phyloP scores from a whole-genome alignment of 1,140 invertebrate species.

The Drosophila neocordata region DNA sequence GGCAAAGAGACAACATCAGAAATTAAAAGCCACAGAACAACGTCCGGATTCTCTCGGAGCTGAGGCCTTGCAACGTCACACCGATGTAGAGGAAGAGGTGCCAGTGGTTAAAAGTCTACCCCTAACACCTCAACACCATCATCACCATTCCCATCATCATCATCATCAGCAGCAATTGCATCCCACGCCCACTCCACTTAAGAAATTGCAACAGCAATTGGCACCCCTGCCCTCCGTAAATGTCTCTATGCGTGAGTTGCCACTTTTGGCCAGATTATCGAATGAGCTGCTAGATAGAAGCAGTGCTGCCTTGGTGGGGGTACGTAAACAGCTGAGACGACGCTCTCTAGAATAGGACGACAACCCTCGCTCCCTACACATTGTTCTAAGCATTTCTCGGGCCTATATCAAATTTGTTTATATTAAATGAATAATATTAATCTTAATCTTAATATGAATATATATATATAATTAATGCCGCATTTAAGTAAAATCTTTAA shows the following conservation, averaged over 20 bases:
- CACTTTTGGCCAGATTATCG: slow-evolving; percentile 72
- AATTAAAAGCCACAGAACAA: slow-evolving; percentile 45
- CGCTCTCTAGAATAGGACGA: slow-evolving; percentile 73
- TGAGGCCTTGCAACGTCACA: slow-evolving; percentile 66
- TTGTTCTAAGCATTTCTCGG: slow-evolving; percentile 4
- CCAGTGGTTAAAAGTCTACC: slow-evolving; percentile 64
- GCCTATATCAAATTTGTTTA: slow-evolving; percentile 75
- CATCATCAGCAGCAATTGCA: slow-evolving; percentile 46
- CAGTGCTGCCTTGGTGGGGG: slow-evolving; percentile 59
- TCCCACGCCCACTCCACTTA: slow-evolving; percentile 49
- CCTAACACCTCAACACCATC: slow-evolving; percentile 68
- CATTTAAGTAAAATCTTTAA: slow-evolving; percentile 62
- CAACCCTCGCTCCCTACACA: not conserved
- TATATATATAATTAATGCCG: slow-evolving; percentile 53
- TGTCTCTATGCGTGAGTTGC: slow-evolving; percentile 81
- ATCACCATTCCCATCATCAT: slow-evolving; percentile 41
- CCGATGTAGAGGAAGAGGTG: slow-evolving; percentile 49
- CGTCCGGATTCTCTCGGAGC: slow-evolving; percentile 74
- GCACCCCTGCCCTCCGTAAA: slow-evolving; percentile 77
- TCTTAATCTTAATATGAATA: no score
- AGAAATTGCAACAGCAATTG: slow-evolving; percentile 75
- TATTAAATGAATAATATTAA: slow-evolving; percentile 69
- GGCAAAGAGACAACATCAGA: slow-evolving; percentile 49
- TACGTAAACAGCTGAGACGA: slow-evolving; percentile 60
- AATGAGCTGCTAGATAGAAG: slow-evolving; percentile 73